phyloP scores from a whole-genome alignment of 2,113 vertebrate species.

The Chlamydotis undulata region DNA sequence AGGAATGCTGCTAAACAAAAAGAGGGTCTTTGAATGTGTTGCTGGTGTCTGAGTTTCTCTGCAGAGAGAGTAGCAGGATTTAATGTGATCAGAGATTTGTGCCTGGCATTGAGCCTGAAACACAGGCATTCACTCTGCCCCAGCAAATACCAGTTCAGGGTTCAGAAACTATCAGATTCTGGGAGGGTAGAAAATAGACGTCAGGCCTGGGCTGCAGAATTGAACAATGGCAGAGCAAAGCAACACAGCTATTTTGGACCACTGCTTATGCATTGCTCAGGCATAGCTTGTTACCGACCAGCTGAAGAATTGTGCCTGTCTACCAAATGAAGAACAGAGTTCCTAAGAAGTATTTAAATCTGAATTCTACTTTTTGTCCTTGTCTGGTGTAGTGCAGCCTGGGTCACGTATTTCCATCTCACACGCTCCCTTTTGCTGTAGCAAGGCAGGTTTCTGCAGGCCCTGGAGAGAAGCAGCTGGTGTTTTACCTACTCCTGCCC shows the following conservation, averaged over 20 bases:
- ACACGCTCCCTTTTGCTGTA: neutral
- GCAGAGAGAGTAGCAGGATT: neutral
- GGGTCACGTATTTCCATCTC: neutral
- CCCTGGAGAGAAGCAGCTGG: neutral
- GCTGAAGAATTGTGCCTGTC: neutral
- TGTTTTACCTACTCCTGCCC: neutral
- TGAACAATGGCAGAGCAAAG: neutral
- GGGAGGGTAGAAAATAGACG: neutral
- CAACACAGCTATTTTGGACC: neutral
- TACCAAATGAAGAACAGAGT: neutral
- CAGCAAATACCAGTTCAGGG: neutral
- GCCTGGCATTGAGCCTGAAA: neutral
- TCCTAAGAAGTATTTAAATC: neutral
- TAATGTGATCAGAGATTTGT: slow-evolving; percentile 27
- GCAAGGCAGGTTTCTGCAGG: neutral
- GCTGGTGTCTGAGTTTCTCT: neutral
- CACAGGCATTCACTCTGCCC: neutral
- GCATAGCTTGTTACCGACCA: neutral
- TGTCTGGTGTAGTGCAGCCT: neutral
- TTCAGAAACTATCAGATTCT: neutral
- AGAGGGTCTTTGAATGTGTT: neutral
- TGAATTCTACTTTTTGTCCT: neutral
- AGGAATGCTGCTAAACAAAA: neutral
- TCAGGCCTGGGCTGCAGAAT: neutral
- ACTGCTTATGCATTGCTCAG: neutral